Conservation (phyloP, 37 sponge, comb jelly and placozoan genomes). For the Tethya wilhelma region DNA sequence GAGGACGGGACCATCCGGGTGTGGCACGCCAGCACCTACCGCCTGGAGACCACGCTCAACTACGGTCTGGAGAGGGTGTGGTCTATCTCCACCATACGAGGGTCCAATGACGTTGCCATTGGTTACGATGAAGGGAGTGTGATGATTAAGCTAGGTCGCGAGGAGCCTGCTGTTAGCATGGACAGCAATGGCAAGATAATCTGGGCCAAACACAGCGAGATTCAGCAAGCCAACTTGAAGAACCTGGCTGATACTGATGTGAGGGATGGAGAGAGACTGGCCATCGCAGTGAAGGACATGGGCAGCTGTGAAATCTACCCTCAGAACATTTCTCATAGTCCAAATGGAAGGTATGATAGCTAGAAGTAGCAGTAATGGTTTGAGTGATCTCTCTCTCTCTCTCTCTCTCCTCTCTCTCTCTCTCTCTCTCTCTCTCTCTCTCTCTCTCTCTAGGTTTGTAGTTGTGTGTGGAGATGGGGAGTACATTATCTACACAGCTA, state of each 20-base stretch:
- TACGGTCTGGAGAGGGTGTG: constrained; percentile 99
- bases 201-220: constrained; percentile 97
- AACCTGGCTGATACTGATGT: constrained; percentile 73
- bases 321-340: constrained; percentile 91
- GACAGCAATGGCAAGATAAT: constrained; percentile 96
- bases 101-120: constrained; percentile 88
- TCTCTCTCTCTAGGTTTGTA: constrained; percentile 79
- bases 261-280: constrained; percentile 94
- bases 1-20: constrained; percentile 93
- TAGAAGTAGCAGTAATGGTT: no score
- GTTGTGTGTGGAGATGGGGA: constrained; percentile 99
- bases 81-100: constrained; percentile 76
- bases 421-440: background rate
- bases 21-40: constrained; percentile 97
- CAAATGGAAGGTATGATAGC: constrained; percentile 87
- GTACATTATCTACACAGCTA: constrained; percentile 99
- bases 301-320: constrained; percentile 98
- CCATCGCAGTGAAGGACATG: constrained; percentile 95
- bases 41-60: constrained; percentile 96
- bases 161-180: constrained; percentile 99
- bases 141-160: constrained; percentile 92
- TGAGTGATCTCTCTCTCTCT: no score
- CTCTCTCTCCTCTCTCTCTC: background rate
- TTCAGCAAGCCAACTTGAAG: constrained; percentile 97
- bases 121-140: constrained; percentile 98